Evolutionary conservation across 2,797 vertebrate species (phyloP).

Genomic region (Cryptoblepharus egeriae): DNA sequence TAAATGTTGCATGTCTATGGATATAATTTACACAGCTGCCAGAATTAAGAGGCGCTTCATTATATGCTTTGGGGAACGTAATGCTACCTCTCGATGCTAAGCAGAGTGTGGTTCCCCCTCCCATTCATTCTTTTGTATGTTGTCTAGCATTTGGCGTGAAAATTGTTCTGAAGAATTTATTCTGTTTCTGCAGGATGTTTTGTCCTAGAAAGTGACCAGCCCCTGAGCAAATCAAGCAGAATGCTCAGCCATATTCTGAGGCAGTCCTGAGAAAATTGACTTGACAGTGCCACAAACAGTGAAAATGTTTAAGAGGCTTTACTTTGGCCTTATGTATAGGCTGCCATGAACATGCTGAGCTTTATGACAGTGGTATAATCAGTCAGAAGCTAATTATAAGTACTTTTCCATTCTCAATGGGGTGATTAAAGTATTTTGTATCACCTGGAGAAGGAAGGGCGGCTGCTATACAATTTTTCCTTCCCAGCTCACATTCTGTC

Average conservation of each 20-base stretch:
- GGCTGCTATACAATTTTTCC: not conserved
- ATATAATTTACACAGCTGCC: not conserved
- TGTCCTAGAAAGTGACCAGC: not conserved
- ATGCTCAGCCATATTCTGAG: constrained; percentile 3
- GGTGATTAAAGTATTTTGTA: constrained; percentile 27
- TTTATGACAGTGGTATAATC: constrained; percentile 20
- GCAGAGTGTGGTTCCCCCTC: constrained; percentile 4
- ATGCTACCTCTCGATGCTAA: not conserved
- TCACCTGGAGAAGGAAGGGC: not conserved
- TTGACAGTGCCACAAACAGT: not conserved
- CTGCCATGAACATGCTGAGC: constrained; percentile 22
- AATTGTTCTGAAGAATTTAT: constrained; percentile 31
- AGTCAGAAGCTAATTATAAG: constrained; percentile 11
- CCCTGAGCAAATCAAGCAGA: constrained; percentile 7
- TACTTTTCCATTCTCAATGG: not conserved
- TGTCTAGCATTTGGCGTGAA: constrained; percentile 31
- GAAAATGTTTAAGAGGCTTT: not conserved
- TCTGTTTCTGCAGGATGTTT: constrained; percentile 3
- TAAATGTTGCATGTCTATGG: not conserved
- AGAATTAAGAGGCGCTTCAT: not conserved
- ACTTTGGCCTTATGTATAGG: not conserved
- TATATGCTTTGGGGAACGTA: not conserved
- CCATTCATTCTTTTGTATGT: constrained; percentile 15
- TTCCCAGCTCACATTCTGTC: constrained; percentile 20
- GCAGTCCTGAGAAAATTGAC: constrained; percentile 18